These are phyloP conservation scores for Setophaga coronata DNA, from an alignment of 2,113 vertebrate genomes.

Conservation along the genomic window DNA sequence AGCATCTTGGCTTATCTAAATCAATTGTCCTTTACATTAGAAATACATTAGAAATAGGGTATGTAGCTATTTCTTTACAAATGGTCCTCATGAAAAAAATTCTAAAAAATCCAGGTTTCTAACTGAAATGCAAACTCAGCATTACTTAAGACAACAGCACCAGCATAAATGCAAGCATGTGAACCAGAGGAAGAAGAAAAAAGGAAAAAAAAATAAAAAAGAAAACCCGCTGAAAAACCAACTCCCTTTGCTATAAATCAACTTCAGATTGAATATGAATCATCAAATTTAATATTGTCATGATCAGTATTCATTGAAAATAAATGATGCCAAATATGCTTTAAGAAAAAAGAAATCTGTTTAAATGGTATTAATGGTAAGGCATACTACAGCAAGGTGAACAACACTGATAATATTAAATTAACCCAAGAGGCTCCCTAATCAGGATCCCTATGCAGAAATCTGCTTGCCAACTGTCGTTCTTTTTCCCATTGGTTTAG, in stretches of 20 bases:
- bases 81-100: constrained; percentile 10
- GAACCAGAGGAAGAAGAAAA: neutral
- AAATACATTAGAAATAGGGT: neutral
- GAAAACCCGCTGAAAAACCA: neutral
- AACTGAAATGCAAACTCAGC: constrained; percentile 28
- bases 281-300: constrained; percentile 68
- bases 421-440: constrained; percentile 81
- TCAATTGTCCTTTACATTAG: neutral
- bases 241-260: constrained; percentile 57
- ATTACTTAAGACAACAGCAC: neutral
- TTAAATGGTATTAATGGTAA: constrained; percentile 78
- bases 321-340: constrained; percentile 74
- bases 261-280: constrained; percentile 63
- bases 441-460: constrained; percentile 79
- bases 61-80: neutral
- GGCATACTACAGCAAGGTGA: constrained; percentile 78
- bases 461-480: constrained; percentile 83
- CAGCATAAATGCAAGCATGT: constrained; percentile 41
- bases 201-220: neutral
- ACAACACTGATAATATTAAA: constrained; percentile 83
- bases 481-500: constrained; percentile 86
- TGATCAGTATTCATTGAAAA: constrained; percentile 74
- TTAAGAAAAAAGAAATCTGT: constrained; percentile 74
- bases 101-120: neutral
- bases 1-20: neutral